Evolutionary conservation across 37 sponge, comb jelly and placozoan species (phyloP).

Genomic region (Beroe ovata): DNA sequence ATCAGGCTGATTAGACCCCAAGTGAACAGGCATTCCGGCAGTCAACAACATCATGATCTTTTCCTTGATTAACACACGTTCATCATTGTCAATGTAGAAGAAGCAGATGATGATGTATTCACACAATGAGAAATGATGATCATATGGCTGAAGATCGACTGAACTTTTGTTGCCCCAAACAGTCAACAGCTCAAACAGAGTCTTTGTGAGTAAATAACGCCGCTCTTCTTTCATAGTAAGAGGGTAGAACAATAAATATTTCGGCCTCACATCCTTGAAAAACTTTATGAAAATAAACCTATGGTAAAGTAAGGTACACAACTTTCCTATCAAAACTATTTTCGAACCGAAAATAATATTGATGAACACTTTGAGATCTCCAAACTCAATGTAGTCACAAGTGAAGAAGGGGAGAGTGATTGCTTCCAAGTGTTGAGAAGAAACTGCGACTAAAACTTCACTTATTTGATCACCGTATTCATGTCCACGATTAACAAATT

Average conservation of each 20-base stretch:
- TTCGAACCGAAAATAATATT: conserved; percentile 32
- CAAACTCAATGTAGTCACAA: conserved; percentile 26
- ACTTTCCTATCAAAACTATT: conserved; percentile 47
- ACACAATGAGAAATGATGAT: conserved; percentile 23
- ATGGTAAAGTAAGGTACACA: conserved; percentile 41
- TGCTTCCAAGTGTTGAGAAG: conserved; percentile 46
- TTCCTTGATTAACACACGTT: conserved; percentile 23
- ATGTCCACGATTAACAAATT: conserved; percentile 48
- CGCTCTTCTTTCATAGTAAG: conserved; percentile 46
- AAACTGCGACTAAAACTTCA: conserved; percentile 25
- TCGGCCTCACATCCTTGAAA: conserved; percentile 38
- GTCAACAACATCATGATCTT: conserved; percentile 12
- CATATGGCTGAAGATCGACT: conserved; percentile 58
- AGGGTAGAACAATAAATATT: conserved; percentile 40
- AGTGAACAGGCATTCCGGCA: conserved; percentile 54
- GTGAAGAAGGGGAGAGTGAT: conserved; percentile 29
- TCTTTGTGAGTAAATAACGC: conserved; percentile 39
- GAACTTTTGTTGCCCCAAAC: conserved; percentile 66
- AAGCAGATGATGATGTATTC: conserved; percentile 44
- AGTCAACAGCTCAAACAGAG: conserved; percentile 57
- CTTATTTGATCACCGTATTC: conserved; percentile 43
- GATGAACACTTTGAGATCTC: conserved; percentile 6
- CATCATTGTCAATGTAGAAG: conserved; percentile 61
- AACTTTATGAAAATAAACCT: conserved; percentile 28
- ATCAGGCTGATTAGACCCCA: conserved; percentile 50